Evolutionary conservation across 92 coral and sea anemone species (phyloP), one percentile per base, ranked within the genome.

Genomic region (Palythoa heliodiscus): DNA sequence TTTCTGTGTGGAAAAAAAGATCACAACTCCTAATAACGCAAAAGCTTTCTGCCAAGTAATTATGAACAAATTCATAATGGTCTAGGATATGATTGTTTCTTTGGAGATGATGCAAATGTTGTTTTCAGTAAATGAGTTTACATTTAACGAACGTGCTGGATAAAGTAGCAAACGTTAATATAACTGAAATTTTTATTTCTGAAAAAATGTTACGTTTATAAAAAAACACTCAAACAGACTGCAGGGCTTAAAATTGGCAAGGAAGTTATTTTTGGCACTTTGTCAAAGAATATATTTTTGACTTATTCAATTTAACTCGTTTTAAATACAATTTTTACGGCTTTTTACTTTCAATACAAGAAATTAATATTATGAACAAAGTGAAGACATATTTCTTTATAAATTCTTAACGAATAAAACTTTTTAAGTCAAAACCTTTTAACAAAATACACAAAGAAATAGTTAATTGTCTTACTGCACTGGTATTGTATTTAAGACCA

Each of bases 1-100:
- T 91, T 96, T 91, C 99, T 96, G 79, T 53, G 86, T 52, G 76
- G 24, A 24, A 15, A 61, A 61, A 74, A 47, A 76, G 20, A 50
- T 69, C 2, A 55, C 11, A 24, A 71, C 70, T 6, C 69, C 25
- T 60, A 39, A 14, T 64, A 16, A 38, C 20, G 43, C 19, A 74
- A 50, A 72, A 43, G 9, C 2, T 22, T 23, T 67, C 39, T 14
- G 73, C 73, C 1, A 5, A 1, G 47, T 35, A 19, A n/a, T 29
- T 29, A 29, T 29, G 35, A 29, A 1, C 35, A 29, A 1, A 29
- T 29, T 29, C 35, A 29, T 4, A 39, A 72, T 39, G 2, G 64
- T 5, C 20, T 19, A 58, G 19, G 20, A 58, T 58, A 43, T 43
- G 50, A 2, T 11, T 58, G 64, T 14, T 58, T 58, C 12, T 58